Evolutionary conservation across 2,797 vertebrate genomes (phyloP).

Genomic region (Phoebastria nigripes): DNA sequence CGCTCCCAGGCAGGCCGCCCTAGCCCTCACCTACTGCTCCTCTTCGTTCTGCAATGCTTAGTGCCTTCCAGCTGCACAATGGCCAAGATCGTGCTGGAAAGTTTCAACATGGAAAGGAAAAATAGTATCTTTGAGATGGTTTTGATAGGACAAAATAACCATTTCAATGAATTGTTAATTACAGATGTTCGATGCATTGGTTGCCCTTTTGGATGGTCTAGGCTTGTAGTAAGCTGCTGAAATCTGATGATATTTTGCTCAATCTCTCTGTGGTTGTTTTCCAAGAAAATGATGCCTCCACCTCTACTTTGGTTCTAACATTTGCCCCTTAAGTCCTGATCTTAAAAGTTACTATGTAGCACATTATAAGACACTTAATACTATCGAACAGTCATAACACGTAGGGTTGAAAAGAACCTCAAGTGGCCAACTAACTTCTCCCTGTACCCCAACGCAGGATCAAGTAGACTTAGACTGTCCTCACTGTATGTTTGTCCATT

Average conservation of each 20-base stretch:
- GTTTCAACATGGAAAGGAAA: not conserved
- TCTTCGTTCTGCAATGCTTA: accelerated
- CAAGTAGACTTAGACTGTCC: not conserved
- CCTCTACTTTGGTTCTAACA: not conserved
- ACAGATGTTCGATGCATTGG: not conserved
- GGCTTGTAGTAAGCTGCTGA: not conserved
- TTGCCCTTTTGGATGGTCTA: not conserved
- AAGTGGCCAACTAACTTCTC: not conserved
- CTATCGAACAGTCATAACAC: not conserved
- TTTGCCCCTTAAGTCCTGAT: not conserved
- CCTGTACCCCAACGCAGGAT: not conserved
- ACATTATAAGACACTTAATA: not conserved
- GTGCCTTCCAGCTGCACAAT: not conserved
- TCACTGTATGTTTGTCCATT: not conserved
- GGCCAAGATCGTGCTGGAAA: not conserved
- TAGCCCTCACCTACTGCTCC: not conserved
- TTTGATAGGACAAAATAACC: not conserved
- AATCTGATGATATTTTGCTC: not conserved
- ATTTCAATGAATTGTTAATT: not conserved
- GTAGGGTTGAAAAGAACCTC: not conserved
- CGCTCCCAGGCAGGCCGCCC: not conserved
- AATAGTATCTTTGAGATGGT: not conserved
- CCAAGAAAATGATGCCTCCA: not conserved
- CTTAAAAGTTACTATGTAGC: not conserved
- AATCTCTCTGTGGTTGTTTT: not conserved